Evolutionary conservation across 2,113 vertebrate genomes (phyloP), one percentile per base, ranked within the genome.

Genomic region (Heterotis niloticus): DNA sequence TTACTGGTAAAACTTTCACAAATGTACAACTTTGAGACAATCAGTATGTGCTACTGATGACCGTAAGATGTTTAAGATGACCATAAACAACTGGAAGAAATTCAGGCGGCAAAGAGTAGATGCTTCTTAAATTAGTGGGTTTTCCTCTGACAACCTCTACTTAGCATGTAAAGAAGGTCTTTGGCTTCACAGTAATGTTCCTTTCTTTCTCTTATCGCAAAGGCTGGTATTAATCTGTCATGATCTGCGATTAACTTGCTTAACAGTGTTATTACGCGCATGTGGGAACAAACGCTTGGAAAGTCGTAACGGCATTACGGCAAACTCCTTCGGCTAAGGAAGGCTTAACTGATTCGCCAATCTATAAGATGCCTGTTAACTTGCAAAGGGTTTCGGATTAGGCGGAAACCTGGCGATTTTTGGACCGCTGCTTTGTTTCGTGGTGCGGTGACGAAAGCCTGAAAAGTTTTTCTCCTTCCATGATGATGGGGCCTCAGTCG

Each of bases 211-310:
- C 75, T 52, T 71, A 57, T 57, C 17, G 26, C 64, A 73, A 68
- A 57, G 72, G 64, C 51, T 68, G 54, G 64, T 67, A 81, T 81
- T 81, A 78, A 64, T 68, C 54, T 69, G 76, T 75, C 80, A 69
- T 52, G 76, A 81, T 57, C 70, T 28, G 56, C 29, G 29, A 57
- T 51, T 70, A 76, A 69, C 56, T 70, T 62, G 56, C 74, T 80
- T 80, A 80, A 26, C 75, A 28, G 65, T 72, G 71, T 81, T 66
- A 81, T 81, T 81, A 81, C 29, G 64, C 54, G 64, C 76, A 75
- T 59, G 54, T 26, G 52, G 69, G 64, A 70, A 74, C 76, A 81
- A 66, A 78, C 78, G 70, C 70, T 75, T 44, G 59, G 80, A 67
- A 67, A 66, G 64, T 67, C 51, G 24, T 75, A 68, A 67, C 64